A percentile compares a stretch with the other conserved stretches of the same genome.
phyloP scores from a whole-genome alignment of 2,797 vertebrate genomes.

The Amphiprion clarkii region DNA sequence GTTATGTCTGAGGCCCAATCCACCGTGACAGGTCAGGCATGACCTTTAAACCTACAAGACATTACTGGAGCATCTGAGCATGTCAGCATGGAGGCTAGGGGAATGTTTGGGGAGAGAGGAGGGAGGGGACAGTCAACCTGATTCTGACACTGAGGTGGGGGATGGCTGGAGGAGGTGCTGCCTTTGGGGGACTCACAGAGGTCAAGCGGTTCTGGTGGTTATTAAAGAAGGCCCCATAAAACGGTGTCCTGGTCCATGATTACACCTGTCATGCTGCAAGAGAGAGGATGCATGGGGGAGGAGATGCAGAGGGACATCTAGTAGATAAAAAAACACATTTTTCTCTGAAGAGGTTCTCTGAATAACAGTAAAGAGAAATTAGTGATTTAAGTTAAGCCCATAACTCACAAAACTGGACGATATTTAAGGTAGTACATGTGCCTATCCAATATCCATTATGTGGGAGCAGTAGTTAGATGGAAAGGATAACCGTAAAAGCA shows the following conservation, averaged over 20 bases:
- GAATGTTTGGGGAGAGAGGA: slow-evolving; percentile 46
- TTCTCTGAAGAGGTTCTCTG: slow-evolving; percentile 16
- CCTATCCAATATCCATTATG: slow-evolving; percentile 31
- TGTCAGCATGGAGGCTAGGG: slow-evolving; percentile 66
- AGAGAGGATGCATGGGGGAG: slow-evolving; percentile 65
- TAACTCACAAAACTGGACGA: slow-evolving; percentile 41
- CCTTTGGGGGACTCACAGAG: slow-evolving; percentile 77
- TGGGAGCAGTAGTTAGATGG: slow-evolving; percentile 33
- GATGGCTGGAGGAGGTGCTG: slow-evolving; percentile 55
- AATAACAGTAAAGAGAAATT: slow-evolving; percentile 29
- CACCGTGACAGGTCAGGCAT: slow-evolving; percentile 78
- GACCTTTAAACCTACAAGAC: slow-evolving; percentile 81
- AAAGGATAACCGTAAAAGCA: slow-evolving; percentile 35
- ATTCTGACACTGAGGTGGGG: slow-evolving; percentile 52
- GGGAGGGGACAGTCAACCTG: slow-evolving; percentile 47
- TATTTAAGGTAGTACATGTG: slow-evolving; percentile 21
- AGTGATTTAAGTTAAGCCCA: slow-evolving; percentile 32
- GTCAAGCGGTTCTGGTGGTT: slow-evolving; percentile 80
- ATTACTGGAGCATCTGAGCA: slow-evolving; percentile 80
- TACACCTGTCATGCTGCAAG: slow-evolving; percentile 79
- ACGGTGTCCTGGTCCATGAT: slow-evolving; percentile 80
- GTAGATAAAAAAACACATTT: slow-evolving; percentile 54
- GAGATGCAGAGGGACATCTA: slow-evolving; percentile 62
- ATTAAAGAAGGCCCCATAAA: slow-evolving; percentile 84
- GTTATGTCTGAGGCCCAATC: slow-evolving; percentile 74